Conservation (phyloP, 35 echinoderm and acorn worm genomes). For the Eucidaris tribuloides region DNA sequence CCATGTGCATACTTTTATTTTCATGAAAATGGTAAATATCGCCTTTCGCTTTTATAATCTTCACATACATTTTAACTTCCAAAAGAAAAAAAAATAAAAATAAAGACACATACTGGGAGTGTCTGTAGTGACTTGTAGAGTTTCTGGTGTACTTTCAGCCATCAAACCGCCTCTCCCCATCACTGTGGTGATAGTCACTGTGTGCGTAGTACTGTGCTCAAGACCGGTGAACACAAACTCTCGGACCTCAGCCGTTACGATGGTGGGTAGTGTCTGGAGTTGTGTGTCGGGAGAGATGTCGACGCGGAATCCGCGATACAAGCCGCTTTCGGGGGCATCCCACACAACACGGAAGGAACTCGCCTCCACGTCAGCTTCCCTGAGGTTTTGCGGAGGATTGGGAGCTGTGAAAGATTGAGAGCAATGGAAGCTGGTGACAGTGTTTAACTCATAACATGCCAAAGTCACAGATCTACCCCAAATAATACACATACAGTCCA, state of each 20-base stretch:
- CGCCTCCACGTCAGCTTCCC: neutral
- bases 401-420: slow-evolving; percentile 4
- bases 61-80: no score
- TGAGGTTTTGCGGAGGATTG: neutral
- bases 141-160: neutral
- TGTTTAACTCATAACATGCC: neutral
- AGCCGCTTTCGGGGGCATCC: slow-evolving; percentile 16
- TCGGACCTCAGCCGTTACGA: neutral
- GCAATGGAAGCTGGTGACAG: neutral
- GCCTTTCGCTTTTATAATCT: no score
- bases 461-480: neutral
- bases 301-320: slow-evolving; percentile 8
- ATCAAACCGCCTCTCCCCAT: neutral
- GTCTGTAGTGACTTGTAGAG: no score
- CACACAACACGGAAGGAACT: slow-evolving; percentile 16
- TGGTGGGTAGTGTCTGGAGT: neutral
- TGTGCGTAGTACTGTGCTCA: neutral
- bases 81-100: no score
- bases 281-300: neutral
- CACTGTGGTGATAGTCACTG: neutral
- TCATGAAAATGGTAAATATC: no score
- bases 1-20: no score
- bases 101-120: no score
- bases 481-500: neutral
- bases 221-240: neutral